Conservation (phyloP, 2,888 invertebrate species). For the Cordilura impudica region DNA sequence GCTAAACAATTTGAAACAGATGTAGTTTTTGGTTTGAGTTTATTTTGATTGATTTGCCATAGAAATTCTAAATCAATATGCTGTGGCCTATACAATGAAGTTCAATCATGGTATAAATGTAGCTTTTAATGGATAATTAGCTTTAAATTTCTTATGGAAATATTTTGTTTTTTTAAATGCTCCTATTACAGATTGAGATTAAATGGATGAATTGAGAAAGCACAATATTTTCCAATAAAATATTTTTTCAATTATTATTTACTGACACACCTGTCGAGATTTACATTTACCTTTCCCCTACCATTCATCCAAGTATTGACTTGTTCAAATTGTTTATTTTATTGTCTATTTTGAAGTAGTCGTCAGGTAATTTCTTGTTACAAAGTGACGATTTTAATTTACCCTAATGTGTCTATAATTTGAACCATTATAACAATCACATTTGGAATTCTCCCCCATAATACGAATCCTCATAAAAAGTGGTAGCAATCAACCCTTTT, state of each 20-base stretch:
- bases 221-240: not conserved
- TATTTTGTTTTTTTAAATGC: too few species aligned
- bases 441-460: constrained; percentile 46
- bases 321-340: constrained; percentile 53
- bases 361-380: not conserved
- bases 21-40: constrained; percentile 25
- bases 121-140: not conserved
- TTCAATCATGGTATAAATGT: not conserved
- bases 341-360: constrained; percentile 15
- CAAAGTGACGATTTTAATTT: constrained; percentile 76
- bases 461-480: not conserved
- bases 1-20: constrained; percentile 60
- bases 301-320: constrained; percentile 7
- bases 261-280: constrained; percentile 55
- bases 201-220: too few species aligned
- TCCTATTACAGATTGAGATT: too few species aligned
- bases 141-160: too few species aligned
- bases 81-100: not conserved
- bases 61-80: constrained; percentile 3
- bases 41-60: constrained; percentile 36
- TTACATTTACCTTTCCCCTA: constrained; percentile 9
- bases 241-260: constrained; percentile 30
- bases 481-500: constrained; percentile 43
- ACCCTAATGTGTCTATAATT: constrained; percentile 78
- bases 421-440: constrained; percentile 77